These are phyloP conservation scores for Margarornis squamiger DNA, from an alignment of 2,797 vertebrate species.

Conservation along the genomic window DNA sequence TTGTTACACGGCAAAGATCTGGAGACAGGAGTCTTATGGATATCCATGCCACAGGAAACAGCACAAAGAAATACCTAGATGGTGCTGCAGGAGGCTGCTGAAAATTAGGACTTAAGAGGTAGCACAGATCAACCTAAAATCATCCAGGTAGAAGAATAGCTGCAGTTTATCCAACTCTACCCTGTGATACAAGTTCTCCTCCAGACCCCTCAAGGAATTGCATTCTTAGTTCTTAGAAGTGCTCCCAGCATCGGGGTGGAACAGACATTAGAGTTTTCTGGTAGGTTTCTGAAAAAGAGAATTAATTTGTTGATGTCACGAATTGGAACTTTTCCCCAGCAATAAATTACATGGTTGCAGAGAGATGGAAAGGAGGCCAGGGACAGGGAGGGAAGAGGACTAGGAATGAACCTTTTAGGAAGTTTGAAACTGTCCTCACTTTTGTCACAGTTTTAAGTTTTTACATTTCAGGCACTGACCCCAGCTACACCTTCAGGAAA, in stretches of 20 bases:
- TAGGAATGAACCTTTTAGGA: background rate
- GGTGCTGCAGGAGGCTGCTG: background rate
- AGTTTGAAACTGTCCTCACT: background rate
- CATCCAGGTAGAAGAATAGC: background rate
- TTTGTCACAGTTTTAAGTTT: background rate
- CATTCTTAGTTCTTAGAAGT: constrained; percentile 1
- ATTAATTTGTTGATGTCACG: constrained; percentile 43
- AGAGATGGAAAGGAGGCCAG: background rate
- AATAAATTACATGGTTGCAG: background rate
- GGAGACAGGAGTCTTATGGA: background rate
- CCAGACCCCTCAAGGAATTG: background rate
- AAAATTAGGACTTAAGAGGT: background rate
- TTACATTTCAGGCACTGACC: background rate
- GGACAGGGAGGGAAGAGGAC: background rate
- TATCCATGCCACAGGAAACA: background rate
- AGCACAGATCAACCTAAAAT: background rate
- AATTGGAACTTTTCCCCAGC: background rate
- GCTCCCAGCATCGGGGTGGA: background rate
- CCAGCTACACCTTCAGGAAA: background rate
- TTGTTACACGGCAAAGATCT: background rate
- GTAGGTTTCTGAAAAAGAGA: constrained; percentile 11
- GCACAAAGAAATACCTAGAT: background rate
- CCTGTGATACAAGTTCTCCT: background rate
- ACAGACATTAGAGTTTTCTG: background rate
- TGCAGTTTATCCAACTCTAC: background rate